Percentiles rank a stretch among this genome's conserved stretches.
Evolutionary conservation across 2,797 vertebrate genomes (phyloP).

Genomic region (Tragelaphus oryx): DNA sequence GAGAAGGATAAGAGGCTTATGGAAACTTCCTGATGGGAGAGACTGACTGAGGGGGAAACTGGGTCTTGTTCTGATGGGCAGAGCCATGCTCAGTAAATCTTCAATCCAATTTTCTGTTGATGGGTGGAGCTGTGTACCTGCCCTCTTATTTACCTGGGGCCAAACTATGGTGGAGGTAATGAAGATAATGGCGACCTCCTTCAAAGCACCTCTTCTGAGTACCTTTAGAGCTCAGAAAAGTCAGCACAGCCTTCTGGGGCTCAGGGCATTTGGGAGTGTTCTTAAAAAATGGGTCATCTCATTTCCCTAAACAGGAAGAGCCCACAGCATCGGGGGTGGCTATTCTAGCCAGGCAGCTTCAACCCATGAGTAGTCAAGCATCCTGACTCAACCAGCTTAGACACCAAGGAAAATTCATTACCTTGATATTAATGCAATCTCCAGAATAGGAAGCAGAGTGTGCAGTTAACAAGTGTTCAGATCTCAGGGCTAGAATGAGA

Average conservation of each 20-base stretch:
- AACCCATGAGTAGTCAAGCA: background rate
- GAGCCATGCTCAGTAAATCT: too few relatives aligned
- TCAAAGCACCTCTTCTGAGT: background rate
- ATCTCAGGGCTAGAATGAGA: background rate
- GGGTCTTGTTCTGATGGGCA: too few relatives aligned
- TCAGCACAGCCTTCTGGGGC: background rate
- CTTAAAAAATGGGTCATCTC: background rate
- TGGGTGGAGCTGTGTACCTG: too few relatives aligned
- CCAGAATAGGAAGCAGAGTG: background rate
- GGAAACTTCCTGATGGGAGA: too few relatives aligned
- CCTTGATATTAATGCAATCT: background rate
- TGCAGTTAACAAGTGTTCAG: background rate
- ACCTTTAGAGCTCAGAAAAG: background rate
- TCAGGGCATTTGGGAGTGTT: background rate
- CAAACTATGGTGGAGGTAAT: background rate
- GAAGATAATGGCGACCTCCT: background rate
- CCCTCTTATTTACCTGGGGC: too few relatives aligned
- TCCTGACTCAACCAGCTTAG: background rate
- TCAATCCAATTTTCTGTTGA: too few relatives aligned
- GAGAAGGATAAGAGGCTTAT: too few relatives aligned
- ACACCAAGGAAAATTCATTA: background rate
- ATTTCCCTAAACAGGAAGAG: background rate
- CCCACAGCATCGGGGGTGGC: background rate
- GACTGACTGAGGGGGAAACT: too few relatives aligned
- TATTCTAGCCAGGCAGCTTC: background rate